A percentile compares a stretch with the other conserved stretches of the same genome.
Conservation (phyloP, 2,113 vertebrate genomes). For the Lipotes vexillifer region DNA sequence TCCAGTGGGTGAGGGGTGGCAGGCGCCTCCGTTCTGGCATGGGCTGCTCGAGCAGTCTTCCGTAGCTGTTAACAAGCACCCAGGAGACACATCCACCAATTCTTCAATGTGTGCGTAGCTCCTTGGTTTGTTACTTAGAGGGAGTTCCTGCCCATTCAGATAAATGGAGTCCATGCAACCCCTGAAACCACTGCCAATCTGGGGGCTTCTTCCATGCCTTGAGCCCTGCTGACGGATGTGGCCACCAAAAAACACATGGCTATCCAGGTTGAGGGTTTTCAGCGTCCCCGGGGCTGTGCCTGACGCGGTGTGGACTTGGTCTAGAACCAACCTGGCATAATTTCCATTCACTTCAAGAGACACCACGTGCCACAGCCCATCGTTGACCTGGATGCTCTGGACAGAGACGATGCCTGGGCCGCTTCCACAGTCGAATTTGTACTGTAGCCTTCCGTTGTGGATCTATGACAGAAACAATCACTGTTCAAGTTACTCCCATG, state of each 20-base stretch:
- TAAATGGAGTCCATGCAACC: constrained; percentile 93
- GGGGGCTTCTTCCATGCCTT: constrained; percentile 84
- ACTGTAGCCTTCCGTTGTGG: constrained; percentile 93
- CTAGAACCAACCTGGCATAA: constrained; percentile 92
- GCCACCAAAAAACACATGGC: constrained; percentile 92
- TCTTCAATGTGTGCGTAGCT: constrained; percentile 91
- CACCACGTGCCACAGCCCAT: constrained; percentile 94
- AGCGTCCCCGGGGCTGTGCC: constrained; percentile 95
- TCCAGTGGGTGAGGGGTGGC: constrained; percentile 86
- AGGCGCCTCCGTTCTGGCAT: constrained; percentile 93
- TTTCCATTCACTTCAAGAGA: constrained; percentile 95
- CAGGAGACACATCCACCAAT: constrained; percentile 89
- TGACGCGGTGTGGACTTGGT: constrained; percentile 93
- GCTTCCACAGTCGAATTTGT: constrained; percentile 98
- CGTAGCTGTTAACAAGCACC: constrained; percentile 83
- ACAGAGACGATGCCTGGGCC: constrained; percentile 95
- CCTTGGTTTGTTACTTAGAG: constrained; percentile 86
- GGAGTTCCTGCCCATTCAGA: constrained; percentile 93
- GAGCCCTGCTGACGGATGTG: constrained; percentile 87
- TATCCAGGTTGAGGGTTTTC: constrained; percentile 94
- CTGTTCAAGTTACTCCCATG: rapidly evolving
- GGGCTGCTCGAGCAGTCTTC: constrained; percentile 92
- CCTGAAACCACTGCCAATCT: constrained; percentile 89
- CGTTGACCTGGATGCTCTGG: constrained; percentile 93
- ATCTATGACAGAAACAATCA: constrained; percentile 81